Evolutionary conservation across 1,140 invertebrate species (phyloP).

Genomic region (Gyrodactylus bullatarudis): DNA sequence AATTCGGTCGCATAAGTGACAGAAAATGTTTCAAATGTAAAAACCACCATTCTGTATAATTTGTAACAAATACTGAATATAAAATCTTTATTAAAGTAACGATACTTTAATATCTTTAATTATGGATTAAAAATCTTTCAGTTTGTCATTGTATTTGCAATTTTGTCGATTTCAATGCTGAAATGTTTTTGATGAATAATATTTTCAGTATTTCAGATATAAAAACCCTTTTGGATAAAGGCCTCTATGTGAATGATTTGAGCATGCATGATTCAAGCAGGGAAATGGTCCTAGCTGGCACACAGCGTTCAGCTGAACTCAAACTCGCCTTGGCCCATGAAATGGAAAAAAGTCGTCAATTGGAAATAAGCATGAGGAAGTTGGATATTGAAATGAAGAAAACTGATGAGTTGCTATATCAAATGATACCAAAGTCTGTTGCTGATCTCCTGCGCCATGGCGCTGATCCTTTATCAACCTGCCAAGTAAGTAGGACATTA

Average conservation of each 20-base stretch:
- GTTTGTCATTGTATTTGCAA: constrained; percentile 49
- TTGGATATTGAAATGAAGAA: constrained; percentile 32
- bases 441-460: constrained; percentile 36
- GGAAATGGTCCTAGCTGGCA: constrained; percentile 45
- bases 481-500: constrained; percentile 33
- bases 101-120: not conserved
- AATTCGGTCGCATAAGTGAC: too few species aligned
- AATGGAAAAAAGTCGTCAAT: constrained; percentile 60
- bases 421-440: constrained; percentile 26
- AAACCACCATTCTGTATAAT: too few species aligned
- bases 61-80: too few species aligned
- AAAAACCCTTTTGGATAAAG: constrained; percentile 38
- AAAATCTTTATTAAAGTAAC: too few species aligned
- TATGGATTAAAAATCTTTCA: not conserved
- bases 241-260: constrained; percentile 43
- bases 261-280: constrained; percentile 46
- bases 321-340: constrained; percentile 25
- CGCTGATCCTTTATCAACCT: constrained; percentile 66
- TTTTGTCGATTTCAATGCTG: not conserved
- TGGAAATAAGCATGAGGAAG: constrained; percentile 12
- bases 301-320: constrained; percentile 41
- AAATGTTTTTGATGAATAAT: not conserved
- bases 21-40: too few species aligned
- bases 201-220: constrained; percentile 47
- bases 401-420: constrained; percentile 32